phyloP scores from a whole-genome alignment of 1,140 invertebrate species.

The honey bee (Apis mellifera) region DNA sequence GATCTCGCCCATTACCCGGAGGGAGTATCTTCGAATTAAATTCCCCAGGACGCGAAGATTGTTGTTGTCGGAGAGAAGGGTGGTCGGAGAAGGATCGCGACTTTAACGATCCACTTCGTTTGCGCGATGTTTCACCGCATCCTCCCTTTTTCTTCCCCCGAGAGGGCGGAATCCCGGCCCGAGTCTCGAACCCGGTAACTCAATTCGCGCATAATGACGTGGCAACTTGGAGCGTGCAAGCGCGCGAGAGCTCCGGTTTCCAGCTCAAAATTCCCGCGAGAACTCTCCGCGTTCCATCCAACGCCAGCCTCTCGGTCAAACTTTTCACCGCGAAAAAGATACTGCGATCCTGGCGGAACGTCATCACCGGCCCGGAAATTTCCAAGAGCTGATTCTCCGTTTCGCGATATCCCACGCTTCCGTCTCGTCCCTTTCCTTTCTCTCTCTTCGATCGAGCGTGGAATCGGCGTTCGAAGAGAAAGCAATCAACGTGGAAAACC shows the following conservation, averaged over 20 bases:
- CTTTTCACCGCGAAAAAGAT: slow-evolving; percentile 42
- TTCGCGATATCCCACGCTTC: slow-evolving; percentile 29
- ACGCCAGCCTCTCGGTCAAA: slow-evolving; percentile 30
- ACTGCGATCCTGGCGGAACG: slow-evolving; percentile 50
- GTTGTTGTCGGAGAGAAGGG: slow-evolving; percentile 2
- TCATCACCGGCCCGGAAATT: slow-evolving; percentile 58
- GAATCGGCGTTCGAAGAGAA: background rate
- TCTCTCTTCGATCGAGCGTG: background rate
- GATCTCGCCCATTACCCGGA: background rate
- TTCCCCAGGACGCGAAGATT: background rate
- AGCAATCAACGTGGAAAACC: slow-evolving; percentile 45
- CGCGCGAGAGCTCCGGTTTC: background rate
- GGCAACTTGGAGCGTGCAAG: slow-evolving; percentile 20
- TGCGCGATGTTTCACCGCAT: slow-evolving; percentile 25
- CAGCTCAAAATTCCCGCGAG: slow-evolving; percentile 5
- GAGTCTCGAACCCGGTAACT: slow-evolving; percentile 11
- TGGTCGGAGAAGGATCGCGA: background rate
- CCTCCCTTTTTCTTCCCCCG: slow-evolving; percentile 13
- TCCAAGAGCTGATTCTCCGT: slow-evolving; percentile 45
- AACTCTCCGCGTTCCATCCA: background rate
- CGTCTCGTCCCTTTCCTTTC: too few species aligned
- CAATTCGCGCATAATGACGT: slow-evolving; percentile 41
- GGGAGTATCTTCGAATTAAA: slow-evolving; percentile 1
- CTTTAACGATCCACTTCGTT: slow-evolving; percentile 46
- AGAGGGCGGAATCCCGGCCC: background rate